Conservation (phyloP, 2,797 vertebrate genomes). For the Macropodus opercularis region DNA sequence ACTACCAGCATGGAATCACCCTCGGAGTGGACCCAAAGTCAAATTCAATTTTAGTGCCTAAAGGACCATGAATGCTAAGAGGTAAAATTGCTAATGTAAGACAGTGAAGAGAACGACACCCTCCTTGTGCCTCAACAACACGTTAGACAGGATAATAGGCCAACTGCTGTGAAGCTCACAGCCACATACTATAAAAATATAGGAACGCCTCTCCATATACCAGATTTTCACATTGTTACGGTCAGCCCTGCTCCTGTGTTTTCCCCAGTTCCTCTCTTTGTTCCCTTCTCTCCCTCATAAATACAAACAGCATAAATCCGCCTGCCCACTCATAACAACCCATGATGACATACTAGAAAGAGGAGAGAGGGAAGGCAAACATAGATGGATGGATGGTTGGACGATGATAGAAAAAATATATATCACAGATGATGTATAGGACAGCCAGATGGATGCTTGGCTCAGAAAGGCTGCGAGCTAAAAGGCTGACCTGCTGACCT, state of each 20-base stretch:
- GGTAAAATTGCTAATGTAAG: constrained; percentile 46
- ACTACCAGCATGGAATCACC: constrained; percentile 50
- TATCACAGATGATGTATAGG: constrained; percentile 63
- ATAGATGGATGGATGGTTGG: constrained; percentile 48
- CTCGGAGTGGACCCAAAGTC: constrained; percentile 38
- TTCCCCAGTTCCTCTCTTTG: constrained; percentile 37
- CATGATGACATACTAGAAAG: constrained; percentile 54
- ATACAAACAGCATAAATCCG: constrained; percentile 65
- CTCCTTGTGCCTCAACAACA: constrained; percentile 67
- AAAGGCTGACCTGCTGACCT: constrained; percentile 74
- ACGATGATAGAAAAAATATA: constrained; percentile 47
- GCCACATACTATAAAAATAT: constrained; percentile 13
- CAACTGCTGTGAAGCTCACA: constrained; percentile 48
- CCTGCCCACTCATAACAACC: constrained; percentile 59
- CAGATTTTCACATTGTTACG: constrained; percentile 33
- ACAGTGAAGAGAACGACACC: constrained; percentile 38
- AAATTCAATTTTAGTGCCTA: constrained; percentile 67
- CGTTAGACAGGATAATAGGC: constrained; percentile 54
- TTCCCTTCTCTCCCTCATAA: constrained; percentile 57
- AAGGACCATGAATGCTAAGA: constrained; percentile 44
- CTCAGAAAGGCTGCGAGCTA: constrained; percentile 63
- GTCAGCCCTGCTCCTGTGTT: constrained; percentile 21
- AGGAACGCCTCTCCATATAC: constrained; percentile 15
- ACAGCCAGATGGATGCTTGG: constrained; percentile 65
- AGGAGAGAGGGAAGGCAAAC: constrained; percentile 27